Percentiles rank a stretch among this genome's conserved stretches.
Evolutionary conservation across 2,797 vertebrate species (phyloP).

Genomic region (Coilia nasus): DNA sequence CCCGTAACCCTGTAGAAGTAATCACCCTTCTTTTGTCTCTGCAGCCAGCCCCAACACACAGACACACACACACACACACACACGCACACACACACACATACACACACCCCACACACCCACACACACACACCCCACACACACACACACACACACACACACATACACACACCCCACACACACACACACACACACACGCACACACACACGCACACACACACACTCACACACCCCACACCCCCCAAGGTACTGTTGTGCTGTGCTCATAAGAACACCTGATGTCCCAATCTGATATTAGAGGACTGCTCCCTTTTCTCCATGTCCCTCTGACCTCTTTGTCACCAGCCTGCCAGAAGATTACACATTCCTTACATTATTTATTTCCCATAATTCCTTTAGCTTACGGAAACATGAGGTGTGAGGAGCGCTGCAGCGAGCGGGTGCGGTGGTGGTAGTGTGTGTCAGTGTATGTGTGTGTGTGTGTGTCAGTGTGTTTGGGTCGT

Average conservation of each 20-base stretch:
- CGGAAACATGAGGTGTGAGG: slow-evolving; percentile 70
- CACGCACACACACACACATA: no score
- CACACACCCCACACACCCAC: no score
- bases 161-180: no score
- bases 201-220: no score
- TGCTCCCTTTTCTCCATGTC: slow-evolving; percentile 63
- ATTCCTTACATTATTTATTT: slow-evolving; percentile 73
- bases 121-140: no score
- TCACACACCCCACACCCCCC: neutral
- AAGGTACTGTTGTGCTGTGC: slow-evolving; percentile 56
- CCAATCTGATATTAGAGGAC: slow-evolving; percentile 78
- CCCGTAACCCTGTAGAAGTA: slow-evolving; percentile 80
- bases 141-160: no score
- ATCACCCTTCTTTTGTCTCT: slow-evolving; percentile 79
- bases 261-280: slow-evolving; percentile 78
- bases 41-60: slow-evolving; percentile 37
- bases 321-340: slow-evolving; percentile 57
- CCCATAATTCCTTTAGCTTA: slow-evolving; percentile 74
- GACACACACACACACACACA: no score
- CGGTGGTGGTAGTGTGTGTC: slow-evolving; percentile 51
- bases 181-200: no score
- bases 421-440: slow-evolving; percentile 27
- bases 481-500: neutral
- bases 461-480: no score
- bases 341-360: slow-evolving; percentile 67